Evolutionary conservation across 2,888 invertebrate species (phyloP).

Genomic region (Hipparchia sbordonii): DNA sequence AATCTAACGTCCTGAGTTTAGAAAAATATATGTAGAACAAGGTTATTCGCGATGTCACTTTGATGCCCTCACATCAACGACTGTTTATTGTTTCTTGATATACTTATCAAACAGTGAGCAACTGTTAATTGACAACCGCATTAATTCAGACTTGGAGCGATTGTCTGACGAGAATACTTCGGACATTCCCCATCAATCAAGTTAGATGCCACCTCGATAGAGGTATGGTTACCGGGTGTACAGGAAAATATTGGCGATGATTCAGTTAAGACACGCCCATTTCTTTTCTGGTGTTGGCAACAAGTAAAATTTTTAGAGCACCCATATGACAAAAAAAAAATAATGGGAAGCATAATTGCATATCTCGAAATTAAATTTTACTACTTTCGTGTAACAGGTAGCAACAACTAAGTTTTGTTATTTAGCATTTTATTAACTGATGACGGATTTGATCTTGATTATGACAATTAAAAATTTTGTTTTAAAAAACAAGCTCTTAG

Average conservation of each 20-base stretch:
- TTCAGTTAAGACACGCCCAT: conserved; percentile 30
- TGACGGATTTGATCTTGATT: no score
- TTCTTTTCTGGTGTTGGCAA: conserved; percentile 30
- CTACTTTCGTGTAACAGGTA: no score
- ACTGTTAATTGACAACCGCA: conserved; percentile 6
- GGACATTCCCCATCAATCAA: conserved; percentile 34
- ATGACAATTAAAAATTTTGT: no score
- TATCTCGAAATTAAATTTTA: background rate
- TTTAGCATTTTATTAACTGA: no score
- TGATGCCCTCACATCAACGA: background rate
- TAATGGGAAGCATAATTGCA: no score
- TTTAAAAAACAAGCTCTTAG: no score
- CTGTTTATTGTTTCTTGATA: background rate
- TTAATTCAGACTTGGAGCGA: background rate
- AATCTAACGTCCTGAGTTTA: background rate
- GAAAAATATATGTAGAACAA: conserved; percentile 8
- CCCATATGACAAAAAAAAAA: background rate
- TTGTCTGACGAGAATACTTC: conserved; percentile 7
- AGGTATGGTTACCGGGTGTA: conserved; percentile 26
- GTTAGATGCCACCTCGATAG: conserved; percentile 36
- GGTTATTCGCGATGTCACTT: background rate
- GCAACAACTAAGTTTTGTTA: no score
- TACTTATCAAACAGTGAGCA: background rate
- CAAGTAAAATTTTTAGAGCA: conserved; percentile 16
- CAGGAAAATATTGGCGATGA: conserved; percentile 34